Evolutionary conservation across 2,113 vertebrate genomes (phyloP).

Genomic region (Embiotoca jacksoni): DNA sequence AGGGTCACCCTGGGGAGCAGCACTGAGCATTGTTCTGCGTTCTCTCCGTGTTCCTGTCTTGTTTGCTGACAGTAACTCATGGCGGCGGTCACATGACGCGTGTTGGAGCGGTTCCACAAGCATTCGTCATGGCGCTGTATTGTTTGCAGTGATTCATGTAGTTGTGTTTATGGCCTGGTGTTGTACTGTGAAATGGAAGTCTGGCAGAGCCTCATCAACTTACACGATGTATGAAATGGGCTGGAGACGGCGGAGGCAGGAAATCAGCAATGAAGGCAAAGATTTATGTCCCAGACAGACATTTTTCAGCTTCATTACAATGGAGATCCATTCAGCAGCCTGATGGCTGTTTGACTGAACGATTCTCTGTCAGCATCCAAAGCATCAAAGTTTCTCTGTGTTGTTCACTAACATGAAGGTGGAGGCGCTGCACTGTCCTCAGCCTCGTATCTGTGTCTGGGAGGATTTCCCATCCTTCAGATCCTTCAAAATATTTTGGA

Average conservation of each 20-base stretch:
- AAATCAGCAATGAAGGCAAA: slow-evolving; percentile 29
- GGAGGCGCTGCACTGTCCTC: neutral
- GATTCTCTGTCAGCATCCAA: slow-evolving; percentile 17
- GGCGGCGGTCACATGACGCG: neutral
- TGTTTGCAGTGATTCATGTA: slow-evolving; percentile 55
- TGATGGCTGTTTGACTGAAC: neutral
- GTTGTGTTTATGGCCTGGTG: slow-evolving; percentile 51
- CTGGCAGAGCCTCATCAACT: slow-evolving; percentile 42
- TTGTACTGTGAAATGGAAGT: slow-evolving; percentile 50
- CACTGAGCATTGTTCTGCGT: slow-evolving; percentile 36
- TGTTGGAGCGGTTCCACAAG: slow-evolving; percentile 34
- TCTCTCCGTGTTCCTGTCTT: slow-evolving; percentile 37
- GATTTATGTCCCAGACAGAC: slow-evolving; percentile 43
- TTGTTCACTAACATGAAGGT: neutral
- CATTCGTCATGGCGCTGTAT: slow-evolving; percentile 47
- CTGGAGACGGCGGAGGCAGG: slow-evolving; percentile 4
- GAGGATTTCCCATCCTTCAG: neutral
- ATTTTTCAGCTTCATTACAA: slow-evolving; percentile 42
- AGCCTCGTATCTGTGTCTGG: neutral
- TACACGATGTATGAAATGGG: slow-evolving; percentile 47
- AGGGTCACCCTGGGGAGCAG: slow-evolving; percentile 55
- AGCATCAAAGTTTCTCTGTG: neutral
- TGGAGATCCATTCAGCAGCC: slow-evolving; percentile 14
- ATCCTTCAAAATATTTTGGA: slow-evolving; percentile 1
- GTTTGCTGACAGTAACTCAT: slow-evolving; percentile 53